phyloP scores from a whole-genome alignment of 2,888 invertebrate genomes.

The Ectemnius cavifrons region DNA sequence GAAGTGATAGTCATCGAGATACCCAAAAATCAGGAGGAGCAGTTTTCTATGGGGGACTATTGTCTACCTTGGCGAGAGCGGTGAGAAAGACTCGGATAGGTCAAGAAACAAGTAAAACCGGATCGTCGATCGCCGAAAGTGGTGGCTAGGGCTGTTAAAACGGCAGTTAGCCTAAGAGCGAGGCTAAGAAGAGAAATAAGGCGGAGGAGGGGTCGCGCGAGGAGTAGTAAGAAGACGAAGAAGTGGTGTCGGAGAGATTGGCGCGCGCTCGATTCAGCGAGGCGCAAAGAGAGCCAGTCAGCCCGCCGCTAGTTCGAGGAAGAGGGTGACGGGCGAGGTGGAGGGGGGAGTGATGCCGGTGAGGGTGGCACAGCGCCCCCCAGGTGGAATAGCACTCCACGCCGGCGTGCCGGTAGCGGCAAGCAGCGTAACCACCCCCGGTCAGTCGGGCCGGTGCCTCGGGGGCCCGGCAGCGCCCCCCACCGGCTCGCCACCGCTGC shows the following conservation, averaged over 20 bases:
- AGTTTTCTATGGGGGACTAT: too few relatives aligned
- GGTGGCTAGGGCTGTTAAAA: too few relatives aligned
- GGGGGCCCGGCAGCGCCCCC: conserved; percentile 70
- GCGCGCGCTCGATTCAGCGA: conserved; percentile 39
- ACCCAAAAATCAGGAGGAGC: too few relatives aligned
- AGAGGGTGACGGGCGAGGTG: conserved; percentile 74
- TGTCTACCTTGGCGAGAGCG: too few relatives aligned
- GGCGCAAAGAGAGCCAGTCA: conserved; percentile 22
- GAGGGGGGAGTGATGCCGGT: conserved; percentile 78
- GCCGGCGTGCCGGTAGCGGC: conserved; percentile 83
- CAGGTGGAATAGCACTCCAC: conserved; percentile 82
- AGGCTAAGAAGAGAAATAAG: background rate
- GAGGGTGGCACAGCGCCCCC: conserved; percentile 82
- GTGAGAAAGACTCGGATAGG: too few relatives aligned
- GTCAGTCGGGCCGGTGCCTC: conserved; percentile 82
- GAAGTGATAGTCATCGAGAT: too few relatives aligned
- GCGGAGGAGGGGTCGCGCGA: background rate
- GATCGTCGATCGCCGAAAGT: too few relatives aligned
- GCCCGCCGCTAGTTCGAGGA: conserved; percentile 61
- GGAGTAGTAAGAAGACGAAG: background rate
- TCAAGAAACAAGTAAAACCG: too few relatives aligned
- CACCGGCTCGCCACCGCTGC: conserved; percentile 73
- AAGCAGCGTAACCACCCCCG: conserved; percentile 82
- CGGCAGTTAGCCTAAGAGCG: background rate
- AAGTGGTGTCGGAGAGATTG: conserved; percentile 16